A percentile compares a stretch with the other conserved stretches of the same genome.
Conservation (phyloP, 2,888 invertebrate species). For the Lumbricus terrestris region DNA sequence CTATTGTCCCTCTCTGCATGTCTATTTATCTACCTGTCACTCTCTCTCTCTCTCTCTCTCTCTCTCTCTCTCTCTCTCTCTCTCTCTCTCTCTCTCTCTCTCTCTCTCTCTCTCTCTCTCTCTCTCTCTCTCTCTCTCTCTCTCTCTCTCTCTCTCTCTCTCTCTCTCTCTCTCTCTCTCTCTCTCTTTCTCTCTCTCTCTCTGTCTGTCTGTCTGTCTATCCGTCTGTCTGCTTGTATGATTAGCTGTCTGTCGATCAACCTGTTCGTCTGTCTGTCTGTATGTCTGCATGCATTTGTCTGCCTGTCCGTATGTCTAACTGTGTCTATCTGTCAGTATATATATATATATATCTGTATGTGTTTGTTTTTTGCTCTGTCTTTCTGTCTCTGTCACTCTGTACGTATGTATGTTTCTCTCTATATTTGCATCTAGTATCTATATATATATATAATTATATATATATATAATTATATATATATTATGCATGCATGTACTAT, state of each 20-base stretch:
- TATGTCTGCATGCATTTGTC: background rate
- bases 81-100: slow-evolving; percentile 30
- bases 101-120: slow-evolving; percentile 27
- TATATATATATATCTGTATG: background rate
- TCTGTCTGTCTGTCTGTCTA: background rate
- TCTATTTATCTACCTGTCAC: background rate
- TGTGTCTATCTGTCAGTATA: background rate
- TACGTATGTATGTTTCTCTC: too few species aligned
- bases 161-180: background rate
- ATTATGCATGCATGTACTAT: too few species aligned
- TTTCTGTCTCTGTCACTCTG: too few species aligned
- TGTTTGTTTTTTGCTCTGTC: background rate
- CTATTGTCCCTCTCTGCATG: background rate
- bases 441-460: too few species aligned
- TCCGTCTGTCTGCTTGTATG: background rate
- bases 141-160: slow-evolving; percentile 7
- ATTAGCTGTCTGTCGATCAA: too few species aligned
- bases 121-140: slow-evolving; percentile 17
- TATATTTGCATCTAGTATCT: too few species aligned
- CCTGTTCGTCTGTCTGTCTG: background rate
- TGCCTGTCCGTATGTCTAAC: background rate
- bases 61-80: slow-evolving; percentile 28
- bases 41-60: slow-evolving; percentile 11
- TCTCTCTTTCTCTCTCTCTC: background rate
- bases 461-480: too few species aligned